phyloP scores from a whole-genome alignment of 2,797 vertebrate species.

The Cebuella pygmaea region DNA sequence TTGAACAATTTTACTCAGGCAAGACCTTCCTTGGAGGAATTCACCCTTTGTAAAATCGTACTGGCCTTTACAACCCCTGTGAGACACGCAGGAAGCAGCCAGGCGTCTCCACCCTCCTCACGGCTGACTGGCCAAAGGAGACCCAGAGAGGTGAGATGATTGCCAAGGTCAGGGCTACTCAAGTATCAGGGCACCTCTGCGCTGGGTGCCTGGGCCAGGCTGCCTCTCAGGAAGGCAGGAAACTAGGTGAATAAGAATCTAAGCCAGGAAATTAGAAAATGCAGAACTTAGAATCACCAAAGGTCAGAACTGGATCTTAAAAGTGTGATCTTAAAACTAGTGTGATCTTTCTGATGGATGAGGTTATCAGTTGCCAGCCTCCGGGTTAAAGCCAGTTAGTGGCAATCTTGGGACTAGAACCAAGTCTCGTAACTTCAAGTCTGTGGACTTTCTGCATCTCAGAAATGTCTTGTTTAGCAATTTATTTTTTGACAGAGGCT shows the following conservation, averaged over 20 bases:
- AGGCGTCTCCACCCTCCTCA: background rate
- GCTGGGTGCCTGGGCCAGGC: background rate
- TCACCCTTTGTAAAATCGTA: conserved; percentile 20
- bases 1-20: conserved; percentile 6
- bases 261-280: conserved; percentile 17
- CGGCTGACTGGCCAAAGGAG: background rate
- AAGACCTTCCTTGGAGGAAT: conserved; percentile 32
- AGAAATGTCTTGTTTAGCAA: conserved; percentile 31
- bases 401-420: background rate
- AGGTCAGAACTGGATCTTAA: background rate
- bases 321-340: background rate
- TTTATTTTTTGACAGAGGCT: background rate
- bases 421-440: background rate
- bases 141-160: background rate
- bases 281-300: background rate
- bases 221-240: conserved; percentile 28
- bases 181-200: background rate
- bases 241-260: background rate
- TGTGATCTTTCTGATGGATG: background rate
- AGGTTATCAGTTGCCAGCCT: background rate
- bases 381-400: background rate
- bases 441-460: background rate
- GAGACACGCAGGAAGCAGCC: conserved; percentile 49
- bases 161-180: conserved; percentile 22
- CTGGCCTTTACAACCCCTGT: conserved; percentile 26